Percentiles rank a stretch among this genome's conserved stretches.
Conservation (phyloP, 2,888 invertebrate genomes). For the Agonopterix alstromeriana region DNA sequence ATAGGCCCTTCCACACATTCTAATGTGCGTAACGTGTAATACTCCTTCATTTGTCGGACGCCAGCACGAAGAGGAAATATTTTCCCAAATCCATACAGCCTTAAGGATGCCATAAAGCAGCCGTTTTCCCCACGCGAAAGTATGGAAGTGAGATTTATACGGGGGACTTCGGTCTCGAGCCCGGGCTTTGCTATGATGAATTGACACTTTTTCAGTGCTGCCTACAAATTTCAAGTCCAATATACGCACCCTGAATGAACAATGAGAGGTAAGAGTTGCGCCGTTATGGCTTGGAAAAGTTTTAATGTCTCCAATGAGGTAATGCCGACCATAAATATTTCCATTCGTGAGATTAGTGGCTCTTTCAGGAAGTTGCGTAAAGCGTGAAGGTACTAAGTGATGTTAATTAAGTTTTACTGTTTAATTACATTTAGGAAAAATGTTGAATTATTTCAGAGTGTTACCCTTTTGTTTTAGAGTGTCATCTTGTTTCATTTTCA, state of each 20-base stretch:
- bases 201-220: constrained; percentile 73
- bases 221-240: constrained; percentile 72
- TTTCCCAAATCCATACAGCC: constrained; percentile 78
- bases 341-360: constrained; percentile 60
- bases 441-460: no score
- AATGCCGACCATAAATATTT: constrained; percentile 58
- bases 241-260: constrained; percentile 72
- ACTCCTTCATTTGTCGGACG: constrained; percentile 72
- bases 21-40: constrained; percentile 47
- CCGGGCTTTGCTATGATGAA: constrained; percentile 74
- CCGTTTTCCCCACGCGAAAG: constrained; percentile 74
- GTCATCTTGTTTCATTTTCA: not conserved
- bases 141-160: constrained; percentile 76
- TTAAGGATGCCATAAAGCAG: constrained; percentile 77
- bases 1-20: constrained; percentile 73
- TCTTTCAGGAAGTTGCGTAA: constrained; percentile 52
- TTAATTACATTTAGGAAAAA: constrained; percentile 17
- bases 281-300: constrained; percentile 62
- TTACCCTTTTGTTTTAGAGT: not conserved
- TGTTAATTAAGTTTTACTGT: constrained; percentile 38
- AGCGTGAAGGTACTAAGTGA: constrained; percentile 25
- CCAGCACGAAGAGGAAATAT: constrained; percentile 74
- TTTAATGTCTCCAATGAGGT: constrained; percentile 73
- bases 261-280: constrained; percentile 62
- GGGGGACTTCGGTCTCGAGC: constrained; percentile 69